Percentiles rank a stretch among this genome's conserved stretches.
These are phyloP conservation scores for Phaetusa simplex DNA, from an alignment of 2,113 vertebrate species.

Conservation along the genomic window DNA sequence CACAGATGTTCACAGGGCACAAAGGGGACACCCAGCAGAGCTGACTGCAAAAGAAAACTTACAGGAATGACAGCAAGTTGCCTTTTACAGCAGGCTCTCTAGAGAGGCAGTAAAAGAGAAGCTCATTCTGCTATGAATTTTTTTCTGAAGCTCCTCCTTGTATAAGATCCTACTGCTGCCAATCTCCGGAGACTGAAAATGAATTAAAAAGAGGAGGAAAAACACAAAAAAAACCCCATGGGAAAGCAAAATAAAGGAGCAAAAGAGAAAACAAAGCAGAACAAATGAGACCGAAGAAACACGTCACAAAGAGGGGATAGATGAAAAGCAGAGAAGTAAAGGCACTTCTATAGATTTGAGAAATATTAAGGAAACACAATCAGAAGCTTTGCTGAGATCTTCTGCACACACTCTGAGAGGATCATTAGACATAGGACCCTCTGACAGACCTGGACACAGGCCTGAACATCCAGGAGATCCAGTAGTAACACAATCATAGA, in stretches of 20 bases:
- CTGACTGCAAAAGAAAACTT: slow-evolving; percentile 50
- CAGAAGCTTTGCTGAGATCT: background rate
- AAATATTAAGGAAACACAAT: background rate
- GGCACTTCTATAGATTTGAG: background rate
- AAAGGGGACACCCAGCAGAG: slow-evolving; percentile 59
- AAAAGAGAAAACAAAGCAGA: slow-evolving; percentile 5
- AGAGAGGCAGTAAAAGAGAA: slow-evolving; percentile 21
- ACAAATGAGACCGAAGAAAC: background rate
- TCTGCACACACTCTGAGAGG: background rate
- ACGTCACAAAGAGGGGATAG: background rate
- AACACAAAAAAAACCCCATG: background rate
- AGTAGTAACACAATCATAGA: background rate
- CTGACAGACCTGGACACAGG: background rate
- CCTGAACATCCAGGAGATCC: background rate
- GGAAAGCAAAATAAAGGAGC: background rate
- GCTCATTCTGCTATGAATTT: background rate
- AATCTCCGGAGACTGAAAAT: background rate
- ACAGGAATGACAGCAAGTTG: slow-evolving; percentile 51
- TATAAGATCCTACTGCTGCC: background rate
- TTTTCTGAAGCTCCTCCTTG: background rate
- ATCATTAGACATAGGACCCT: background rate
- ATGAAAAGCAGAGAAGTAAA: background rate
- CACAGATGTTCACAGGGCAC: slow-evolving; percentile 62
- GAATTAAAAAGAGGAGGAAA: background rate
- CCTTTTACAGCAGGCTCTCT: slow-evolving; percentile 28